Evolutionary conservation across 1,140 invertebrate genomes (phyloP), one percentile per base, ranked within the genome.

Genomic region (Vanessa tameamea): DNA sequence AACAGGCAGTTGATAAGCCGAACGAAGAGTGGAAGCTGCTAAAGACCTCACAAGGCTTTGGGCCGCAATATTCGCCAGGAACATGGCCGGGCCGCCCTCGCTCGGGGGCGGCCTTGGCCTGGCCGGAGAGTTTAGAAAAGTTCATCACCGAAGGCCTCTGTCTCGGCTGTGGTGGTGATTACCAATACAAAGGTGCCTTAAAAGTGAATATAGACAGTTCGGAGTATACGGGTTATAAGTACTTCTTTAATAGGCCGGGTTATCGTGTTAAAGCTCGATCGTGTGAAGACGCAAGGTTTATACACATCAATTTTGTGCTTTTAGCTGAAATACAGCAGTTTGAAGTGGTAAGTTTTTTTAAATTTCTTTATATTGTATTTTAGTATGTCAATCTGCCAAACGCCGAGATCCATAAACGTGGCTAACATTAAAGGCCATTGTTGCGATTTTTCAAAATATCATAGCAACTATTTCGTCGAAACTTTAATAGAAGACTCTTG

Each of bases 241-340:
- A 91, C 77, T 89, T 80, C 70, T 83, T 81, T 68, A 87, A 82
- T 37, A 86, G 79, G 61, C 89, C 88, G 37, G 90, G 91, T 51
- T 89, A 84, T 53, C 81, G 91, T 72, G 84, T 89, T 71, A 89
- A 83, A 73, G 83, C 92, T 57, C 84, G 88, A 66, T 94, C 93
- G 65, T 90, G 90, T 72, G 94, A 95, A 76, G 95, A 95, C 80
- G 94, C 95, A n/a, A 89, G 95, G 72, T 95, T 93, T 81, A 92
- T 95, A 81, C 94, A 94, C 83, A 92, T 95, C 75, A 95, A 95
- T 82, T 95, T 93, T 79, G 86, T 93, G 31, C 91, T 95, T 64
- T 88, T 95, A 74, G 93, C 93, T 15, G 94, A 95, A 72, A 90
- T 95, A 69, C 90, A 86, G 66, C 91, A 93, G 84, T 95, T 95